A percentile compares a stretch with the other conserved stretches of the same genome.
Evolutionary conservation across 2,888 invertebrate species (phyloP).

Genomic region (Noctua comes): DNA sequence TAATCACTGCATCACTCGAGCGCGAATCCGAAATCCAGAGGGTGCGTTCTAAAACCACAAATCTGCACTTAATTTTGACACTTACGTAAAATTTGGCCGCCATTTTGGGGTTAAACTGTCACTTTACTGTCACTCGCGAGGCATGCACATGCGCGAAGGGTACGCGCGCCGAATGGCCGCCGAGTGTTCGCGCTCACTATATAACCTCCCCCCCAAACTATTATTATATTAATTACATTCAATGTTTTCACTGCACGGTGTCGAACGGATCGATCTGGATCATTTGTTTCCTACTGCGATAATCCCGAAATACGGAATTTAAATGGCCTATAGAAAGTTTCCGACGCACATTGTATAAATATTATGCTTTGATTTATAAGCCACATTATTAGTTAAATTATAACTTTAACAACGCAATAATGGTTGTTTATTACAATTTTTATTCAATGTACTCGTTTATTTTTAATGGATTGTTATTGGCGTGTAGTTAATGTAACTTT

Average conservation of each 20-base stretch:
- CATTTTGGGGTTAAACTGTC: slow-evolving; percentile 85
- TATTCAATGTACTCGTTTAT: slow-evolving; percentile 4
- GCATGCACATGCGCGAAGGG: slow-evolving; percentile 83
- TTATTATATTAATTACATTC: slow-evolving; percentile 88
- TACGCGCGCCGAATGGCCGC: slow-evolving; percentile 88
- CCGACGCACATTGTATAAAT: slow-evolving; percentile 16
- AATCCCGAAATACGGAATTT: slow-evolving; percentile 67
- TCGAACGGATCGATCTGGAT: slow-evolving; percentile 82
- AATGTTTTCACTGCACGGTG: slow-evolving; percentile 83
- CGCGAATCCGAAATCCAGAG: slow-evolving; percentile 72
- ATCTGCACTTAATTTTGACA: slow-evolving; percentile 84
- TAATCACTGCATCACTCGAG: slow-evolving; percentile 65
- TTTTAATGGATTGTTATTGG: neutral
- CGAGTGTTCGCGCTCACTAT: slow-evolving; percentile 74
- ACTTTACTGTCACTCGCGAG: slow-evolving; percentile 84
- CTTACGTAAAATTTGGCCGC: slow-evolving; percentile 89
- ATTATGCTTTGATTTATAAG: slow-evolving; percentile 34
- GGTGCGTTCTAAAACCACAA: slow-evolving; percentile 86
- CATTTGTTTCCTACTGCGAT: slow-evolving; percentile 81
- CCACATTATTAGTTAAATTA: slow-evolving; percentile 27
- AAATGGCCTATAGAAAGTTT: slow-evolving; percentile 56
- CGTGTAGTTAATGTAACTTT: neutral
- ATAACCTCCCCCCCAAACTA: slow-evolving; percentile 88
- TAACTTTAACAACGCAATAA: slow-evolving; percentile 27
- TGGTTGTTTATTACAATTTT: slow-evolving; percentile 12